Evolutionary conservation across 2,888 invertebrate species (phyloP), one percentile per base, ranked within the genome.

Genomic region (Boloria euphrosyne): DNA sequence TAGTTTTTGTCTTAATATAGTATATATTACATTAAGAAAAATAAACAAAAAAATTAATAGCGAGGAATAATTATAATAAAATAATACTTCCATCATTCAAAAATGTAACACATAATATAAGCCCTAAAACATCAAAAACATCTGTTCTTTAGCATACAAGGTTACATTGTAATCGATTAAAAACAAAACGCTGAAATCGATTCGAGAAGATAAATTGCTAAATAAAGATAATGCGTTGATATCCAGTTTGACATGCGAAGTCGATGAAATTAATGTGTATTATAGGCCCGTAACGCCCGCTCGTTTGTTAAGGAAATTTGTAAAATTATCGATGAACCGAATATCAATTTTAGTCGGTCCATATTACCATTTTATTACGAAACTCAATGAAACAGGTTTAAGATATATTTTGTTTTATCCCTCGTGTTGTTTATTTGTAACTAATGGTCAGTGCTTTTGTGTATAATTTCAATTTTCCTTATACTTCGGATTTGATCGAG

Each of bases 211-310:
- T 89, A 86, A 83, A 84, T 83, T 79, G 78, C 83, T 86, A 89
- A 89, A 90, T 92, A 86, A 88, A 89, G 88, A 87, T 90, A 90
- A 92, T 89, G 82, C 79, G 81, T 72, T 83, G 83, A 91, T 89
- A 86, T 87, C 79, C 70, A 78, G 88, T 89, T 90, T 91, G 91
- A 90, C 90, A 90, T 85, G 90, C 77, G 85, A 83, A 86, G 85
- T 84, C 81, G 80, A 75, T 76, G 71, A 87, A 86, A 92, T 90
- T 89, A 87, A 91, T 91, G 90, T 87, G 81, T 90, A 90, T 91
- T 91, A 90, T 87, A 89, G 90, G 80, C 77, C 71, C 77, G 76
- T 73, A 78, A 83, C 84, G 83, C 80, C 86, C 85, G 85, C 82
- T 87, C 83, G 86, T 85, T 86, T 83, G 82, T 85, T 79, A 78